A percentile compares a stretch with the other conserved stretches of the same genome.
Evolutionary conservation across 2,113 vertebrate species (phyloP).

Genomic region (Dermatemys mawii): DNA sequence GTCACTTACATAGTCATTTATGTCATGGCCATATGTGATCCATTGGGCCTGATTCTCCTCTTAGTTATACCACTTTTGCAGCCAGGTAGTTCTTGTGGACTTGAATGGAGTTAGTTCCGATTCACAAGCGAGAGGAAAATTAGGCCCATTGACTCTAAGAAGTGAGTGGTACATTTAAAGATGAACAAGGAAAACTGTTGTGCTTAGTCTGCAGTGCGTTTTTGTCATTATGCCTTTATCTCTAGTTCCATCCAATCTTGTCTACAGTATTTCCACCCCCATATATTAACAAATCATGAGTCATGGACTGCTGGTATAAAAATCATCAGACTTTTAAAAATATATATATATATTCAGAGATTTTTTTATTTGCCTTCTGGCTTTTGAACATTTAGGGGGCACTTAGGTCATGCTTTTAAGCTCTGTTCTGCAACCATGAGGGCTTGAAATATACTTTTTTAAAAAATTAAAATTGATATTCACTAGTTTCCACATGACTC

Average conservation of each 20-base stretch:
- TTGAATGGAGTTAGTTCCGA: not conserved
- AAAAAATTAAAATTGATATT: not conserved
- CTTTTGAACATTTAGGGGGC: not conserved
- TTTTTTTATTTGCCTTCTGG: not conserved
- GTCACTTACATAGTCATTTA: accelerated
- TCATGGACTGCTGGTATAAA: not conserved
- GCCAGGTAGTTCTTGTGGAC: accelerated
- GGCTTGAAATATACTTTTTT: not conserved
- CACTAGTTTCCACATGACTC: not conserved
- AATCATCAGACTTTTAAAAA: not conserved
- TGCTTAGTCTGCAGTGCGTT: not conserved
- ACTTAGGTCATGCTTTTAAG: not conserved
- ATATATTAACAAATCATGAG: not conserved
- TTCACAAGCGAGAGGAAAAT: not conserved
- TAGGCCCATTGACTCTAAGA: not conserved
- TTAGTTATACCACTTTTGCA: not conserved
- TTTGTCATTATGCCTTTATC: not conserved
- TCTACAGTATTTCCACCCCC: not conserved
- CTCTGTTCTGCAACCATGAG: not conserved
- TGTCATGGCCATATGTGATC: not conserved
- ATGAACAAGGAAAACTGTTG: not conserved
- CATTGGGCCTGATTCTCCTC: not conserved
- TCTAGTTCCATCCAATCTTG: not conserved
- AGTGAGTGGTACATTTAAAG: not conserved
- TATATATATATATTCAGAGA: accelerated